Evolutionary conservation across 2,113 vertebrate genomes (phyloP).

Genomic region (Microtus pennsylvanicus): DNA sequence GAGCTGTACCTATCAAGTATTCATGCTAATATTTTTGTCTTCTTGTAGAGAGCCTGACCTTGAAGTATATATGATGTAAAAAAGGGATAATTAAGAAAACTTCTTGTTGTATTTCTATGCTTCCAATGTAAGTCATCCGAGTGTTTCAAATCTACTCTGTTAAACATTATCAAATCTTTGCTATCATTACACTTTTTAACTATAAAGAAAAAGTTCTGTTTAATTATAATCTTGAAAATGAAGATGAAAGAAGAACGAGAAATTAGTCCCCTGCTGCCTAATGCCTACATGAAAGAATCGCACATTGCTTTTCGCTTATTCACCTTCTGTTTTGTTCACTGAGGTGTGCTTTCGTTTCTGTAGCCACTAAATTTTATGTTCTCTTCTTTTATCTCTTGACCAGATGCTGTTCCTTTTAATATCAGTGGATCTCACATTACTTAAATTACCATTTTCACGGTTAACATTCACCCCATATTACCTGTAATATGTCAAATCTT

Average conservation of each 20-base stretch:
- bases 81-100: background rate
- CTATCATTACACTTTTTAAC: background rate
- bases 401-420: conserved; percentile 68
- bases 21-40: background rate
- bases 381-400: conserved; percentile 52
- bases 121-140: background rate
- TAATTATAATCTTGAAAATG: background rate
- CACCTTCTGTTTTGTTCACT: background rate
- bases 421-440: conserved; percentile 40
- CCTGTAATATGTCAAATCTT: conserved; percentile 65
- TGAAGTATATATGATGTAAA: background rate
- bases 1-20: fast-evolving
- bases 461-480: conserved; percentile 74
- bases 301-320: background rate
- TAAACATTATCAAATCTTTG: background rate
- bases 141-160: background rate
- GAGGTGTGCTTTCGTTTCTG: background rate
- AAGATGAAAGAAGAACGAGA: background rate
- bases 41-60: background rate
- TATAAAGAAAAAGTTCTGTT: background rate
- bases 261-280: background rate
- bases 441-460: conserved; percentile 72
- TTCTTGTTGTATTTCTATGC: background rate
- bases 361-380: conserved; percentile 32
- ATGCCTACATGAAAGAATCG: background rate